Evolutionary conservation across 2,113 vertebrate species (phyloP), one percentile per base, ranked within the genome.

Genomic region (Phyllostomus discolor): DNA sequence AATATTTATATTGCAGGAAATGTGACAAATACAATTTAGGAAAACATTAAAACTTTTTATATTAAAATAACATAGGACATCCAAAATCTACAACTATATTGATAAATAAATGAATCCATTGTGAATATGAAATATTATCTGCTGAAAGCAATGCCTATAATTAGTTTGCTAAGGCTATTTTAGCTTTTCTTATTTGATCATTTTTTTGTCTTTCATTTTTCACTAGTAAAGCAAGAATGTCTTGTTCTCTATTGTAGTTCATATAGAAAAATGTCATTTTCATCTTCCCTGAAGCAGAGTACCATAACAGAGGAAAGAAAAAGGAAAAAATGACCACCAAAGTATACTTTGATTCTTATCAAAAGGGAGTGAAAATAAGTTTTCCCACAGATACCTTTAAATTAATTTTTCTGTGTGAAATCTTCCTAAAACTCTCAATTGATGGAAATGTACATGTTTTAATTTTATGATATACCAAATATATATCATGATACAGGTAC

Each of bases 251-350:
- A 83, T 26, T 91, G 19, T 69, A 76, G 67, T 66, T 86, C 31
- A 78, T 93, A 93, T 11, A 88, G 28, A 64, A 79, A 90, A 94
- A 93, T 83, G 35, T 48, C 72, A 76, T 82, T 95, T 93, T 90
- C 16, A 64, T 88, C 38, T 95, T 79, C 62, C 73, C 79, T 79
- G 48, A 91, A 96, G 92, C 62, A 97, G 75, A 22, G 10, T 62
- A 52, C 20, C 78, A 57, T 31, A 83, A 64, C 4, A 67, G 14
- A 76, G 46, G 7, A 10, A 10, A 62, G 57, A 83, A 24, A 38
- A 73, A n/a, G 10, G 4, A 64, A 66, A 48, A 24, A 75, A 20
- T 35, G 35, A 67, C 0, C 76, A 31, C 17, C 11, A 28, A 2
- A 46, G 5, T 78, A 43, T 5, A 15, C 1, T 20, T 9, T 79